A percentile compares a stretch with the other conserved stretches of the same genome.
phyloP scores from a whole-genome alignment of 1,140 invertebrate genomes.

The Philopotamus ludificatus region DNA sequence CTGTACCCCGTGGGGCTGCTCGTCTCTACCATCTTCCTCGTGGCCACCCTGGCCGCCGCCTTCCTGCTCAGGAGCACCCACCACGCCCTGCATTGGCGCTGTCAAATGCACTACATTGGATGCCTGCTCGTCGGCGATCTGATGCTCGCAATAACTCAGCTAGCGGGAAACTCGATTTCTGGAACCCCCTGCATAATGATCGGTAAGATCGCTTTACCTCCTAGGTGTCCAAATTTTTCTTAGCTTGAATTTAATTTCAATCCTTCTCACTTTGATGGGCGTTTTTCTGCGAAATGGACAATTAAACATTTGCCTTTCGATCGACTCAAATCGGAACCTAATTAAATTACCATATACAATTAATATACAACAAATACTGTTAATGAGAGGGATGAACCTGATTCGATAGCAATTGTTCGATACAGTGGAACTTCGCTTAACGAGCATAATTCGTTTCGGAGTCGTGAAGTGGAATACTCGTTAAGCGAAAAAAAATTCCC shows the following conservation, averaged over 20 bases:
- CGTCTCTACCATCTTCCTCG: conserved; percentile 72
- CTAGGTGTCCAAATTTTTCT: too few species aligned
- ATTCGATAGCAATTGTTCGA: too few species aligned
- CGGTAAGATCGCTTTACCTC: conserved; percentile 63
- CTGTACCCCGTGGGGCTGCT: conserved; percentile 74
- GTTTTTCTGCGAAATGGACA: too few species aligned
- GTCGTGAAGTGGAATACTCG: too few species aligned
- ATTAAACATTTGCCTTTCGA: too few species aligned
- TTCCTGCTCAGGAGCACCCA: conserved; percentile 75
- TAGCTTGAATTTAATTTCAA: too few species aligned
- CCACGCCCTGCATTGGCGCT: conserved; percentile 81
- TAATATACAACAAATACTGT: neutral
- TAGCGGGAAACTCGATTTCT: conserved; percentile 59
- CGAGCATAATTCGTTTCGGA: too few species aligned
- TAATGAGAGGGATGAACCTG: too few species aligned
- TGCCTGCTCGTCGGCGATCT: conserved; percentile 76
- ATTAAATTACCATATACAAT: neutral
- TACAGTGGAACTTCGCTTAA: too few species aligned
- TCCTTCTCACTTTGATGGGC: too few species aligned
- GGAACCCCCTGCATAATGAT: conserved; percentile 61
- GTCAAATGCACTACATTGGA: conserved; percentile 79
- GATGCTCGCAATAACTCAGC: conserved; percentile 71
- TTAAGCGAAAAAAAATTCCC: too few species aligned
- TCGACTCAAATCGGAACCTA: too few species aligned
- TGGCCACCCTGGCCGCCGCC: conserved; percentile 71